Conservation (phyloP, 2,797 vertebrate genomes). For the Rachycentron canadum region DNA sequence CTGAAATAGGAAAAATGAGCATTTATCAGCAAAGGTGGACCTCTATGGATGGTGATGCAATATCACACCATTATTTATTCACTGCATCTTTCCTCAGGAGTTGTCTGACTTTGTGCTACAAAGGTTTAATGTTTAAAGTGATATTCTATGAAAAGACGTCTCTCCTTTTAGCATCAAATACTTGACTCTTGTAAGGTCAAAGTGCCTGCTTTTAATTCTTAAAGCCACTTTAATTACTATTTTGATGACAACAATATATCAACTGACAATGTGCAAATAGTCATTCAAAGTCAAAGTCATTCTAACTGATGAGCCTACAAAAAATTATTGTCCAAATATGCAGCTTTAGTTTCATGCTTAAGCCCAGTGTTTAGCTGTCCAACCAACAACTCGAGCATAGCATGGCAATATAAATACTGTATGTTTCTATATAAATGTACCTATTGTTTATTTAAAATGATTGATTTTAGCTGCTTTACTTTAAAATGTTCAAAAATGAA, state of each 20-base stretch:
- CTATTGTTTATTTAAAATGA: neutral
- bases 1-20: slow-evolving; percentile 69
- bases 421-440: neutral
- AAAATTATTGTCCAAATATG: neutral
- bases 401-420: neutral
- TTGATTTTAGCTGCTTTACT: neutral
- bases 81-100: slow-evolving; percentile 49
- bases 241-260: neutral
- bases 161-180: slow-evolving; percentile 24
- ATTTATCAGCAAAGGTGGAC: slow-evolving; percentile 66
- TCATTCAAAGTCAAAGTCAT: neutral
- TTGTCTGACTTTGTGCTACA: slow-evolving; percentile 56
- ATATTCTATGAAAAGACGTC: slow-evolving; percentile 18
- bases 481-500: too few relatives aligned
- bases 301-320: neutral
- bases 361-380: too few relatives aligned
- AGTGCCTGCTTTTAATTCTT: slow-evolving; percentile 1
- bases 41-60: slow-evolving; percentile 53
- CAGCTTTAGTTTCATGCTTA: neutral
- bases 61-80: slow-evolving; percentile 63
- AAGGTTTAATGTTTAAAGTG: slow-evolving; percentile 48
- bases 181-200: neutral
- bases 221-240: neutral
- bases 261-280: neutral
- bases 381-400: neutral